Conservation (phyloP, 2,888 invertebrate genomes). For the Branchipolynoe longqiensis region DNA sequence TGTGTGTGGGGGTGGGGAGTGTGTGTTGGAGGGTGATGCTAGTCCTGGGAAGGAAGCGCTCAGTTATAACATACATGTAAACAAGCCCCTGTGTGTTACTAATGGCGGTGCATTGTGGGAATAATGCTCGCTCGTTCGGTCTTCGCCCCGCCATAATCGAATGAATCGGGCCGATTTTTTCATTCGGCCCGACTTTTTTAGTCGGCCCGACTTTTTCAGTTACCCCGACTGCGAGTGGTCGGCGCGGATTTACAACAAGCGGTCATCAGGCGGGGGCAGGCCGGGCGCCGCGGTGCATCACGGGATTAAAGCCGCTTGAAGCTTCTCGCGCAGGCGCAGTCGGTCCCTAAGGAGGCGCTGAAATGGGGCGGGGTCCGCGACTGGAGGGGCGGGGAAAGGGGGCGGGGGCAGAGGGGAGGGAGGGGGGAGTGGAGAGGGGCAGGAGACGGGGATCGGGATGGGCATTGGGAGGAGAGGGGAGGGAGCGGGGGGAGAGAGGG, state of each 20-base stretch:
- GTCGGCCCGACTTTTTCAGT: neutral
- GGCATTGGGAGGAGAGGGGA: neutral
- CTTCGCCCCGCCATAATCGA: neutral
- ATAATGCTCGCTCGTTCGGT: neutral
- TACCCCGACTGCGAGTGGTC: neutral
- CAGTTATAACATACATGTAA: too few species aligned
- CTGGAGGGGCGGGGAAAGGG: neutral
- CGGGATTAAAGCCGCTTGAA: slow-evolving; percentile 33
- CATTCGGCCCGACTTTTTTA: slow-evolving; percentile 4
- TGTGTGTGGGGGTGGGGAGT: too few species aligned
- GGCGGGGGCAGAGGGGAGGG: neutral
- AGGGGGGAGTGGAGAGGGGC: neutral
- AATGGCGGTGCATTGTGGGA: slow-evolving; percentile 18
- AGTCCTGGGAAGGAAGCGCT: too few species aligned
- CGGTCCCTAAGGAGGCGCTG: slow-evolving; percentile 11
- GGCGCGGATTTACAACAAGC: slow-evolving; percentile 35
- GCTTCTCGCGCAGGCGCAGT: neutral
- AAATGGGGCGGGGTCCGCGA: slow-evolving; percentile 8
- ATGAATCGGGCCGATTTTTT: neutral
- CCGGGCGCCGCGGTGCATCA: slow-evolving; percentile 38
- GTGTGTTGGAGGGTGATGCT: too few species aligned
- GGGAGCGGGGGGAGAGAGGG: neutral
- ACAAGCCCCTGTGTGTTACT: too few species aligned
- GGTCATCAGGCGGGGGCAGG: slow-evolving; percentile 39
- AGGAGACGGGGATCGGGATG: neutral